These are phyloP conservation scores for Paracentrotus lividus DNA, from an alignment of 53 echinoderm and acorn worm species.

Conservation along the genomic window DNA sequence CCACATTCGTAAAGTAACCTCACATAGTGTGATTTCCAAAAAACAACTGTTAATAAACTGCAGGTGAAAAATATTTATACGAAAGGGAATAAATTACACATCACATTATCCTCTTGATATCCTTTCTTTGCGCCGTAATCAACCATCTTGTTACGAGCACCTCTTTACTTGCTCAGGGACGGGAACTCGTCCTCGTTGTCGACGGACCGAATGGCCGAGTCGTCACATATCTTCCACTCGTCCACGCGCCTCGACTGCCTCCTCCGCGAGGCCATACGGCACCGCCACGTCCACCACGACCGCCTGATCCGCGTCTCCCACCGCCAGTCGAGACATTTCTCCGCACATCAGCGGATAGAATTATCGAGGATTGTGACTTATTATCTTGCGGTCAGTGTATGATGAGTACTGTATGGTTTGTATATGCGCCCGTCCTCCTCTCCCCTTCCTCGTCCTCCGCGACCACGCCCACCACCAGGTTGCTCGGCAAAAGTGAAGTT, in stretches of 20 bases:
- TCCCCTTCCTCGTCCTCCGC: constrained; percentile 70
- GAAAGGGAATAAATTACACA: constrained; percentile 70
- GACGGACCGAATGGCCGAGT: constrained; percentile 74
- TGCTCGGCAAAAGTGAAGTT: constrained; percentile 89
- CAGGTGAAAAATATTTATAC: constrained; percentile 63
- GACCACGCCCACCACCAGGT: constrained; percentile 74
- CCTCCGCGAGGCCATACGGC: constrained; percentile 64
- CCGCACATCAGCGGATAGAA: too few species aligned
- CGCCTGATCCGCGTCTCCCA: constrained; percentile 46
- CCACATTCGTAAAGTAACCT: constrained; percentile 18
- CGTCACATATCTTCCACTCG: constrained; percentile 70
- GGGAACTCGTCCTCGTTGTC: constrained; percentile 96
- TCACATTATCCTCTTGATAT: constrained; percentile 56
- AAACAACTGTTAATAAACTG: constrained; percentile 17
- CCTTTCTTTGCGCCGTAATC: constrained; percentile 7
- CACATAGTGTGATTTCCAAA: constrained; percentile 17
- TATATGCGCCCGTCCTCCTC: constrained; percentile 75
- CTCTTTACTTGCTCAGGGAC: constrained; percentile 70
- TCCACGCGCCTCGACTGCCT: constrained; percentile 71
- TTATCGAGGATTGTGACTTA: too few species aligned
- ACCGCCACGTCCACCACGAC: constrained; percentile 68
- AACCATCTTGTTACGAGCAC: neutral
- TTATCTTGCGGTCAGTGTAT: too few species aligned
- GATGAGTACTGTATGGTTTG: too few species aligned
- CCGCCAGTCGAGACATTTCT: constrained; percentile 59